phyloP scores from a whole-genome alignment of 2,888 invertebrate genomes.

The Acleris holmiana region DNA sequence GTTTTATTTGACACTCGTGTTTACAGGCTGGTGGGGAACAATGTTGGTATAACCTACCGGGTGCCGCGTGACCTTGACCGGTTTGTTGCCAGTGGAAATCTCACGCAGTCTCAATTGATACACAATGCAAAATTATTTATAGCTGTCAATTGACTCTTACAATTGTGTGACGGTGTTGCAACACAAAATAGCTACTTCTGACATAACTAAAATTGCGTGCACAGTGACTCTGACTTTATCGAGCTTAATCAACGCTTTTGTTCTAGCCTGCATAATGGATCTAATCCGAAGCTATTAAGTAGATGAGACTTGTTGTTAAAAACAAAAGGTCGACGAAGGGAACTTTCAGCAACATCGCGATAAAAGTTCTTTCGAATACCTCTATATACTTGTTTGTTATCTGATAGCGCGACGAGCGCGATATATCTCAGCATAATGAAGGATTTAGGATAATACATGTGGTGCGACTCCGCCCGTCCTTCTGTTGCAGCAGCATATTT shows the following conservation, averaged over 20 bases:
- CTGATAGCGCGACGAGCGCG: background rate
- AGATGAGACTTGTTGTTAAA: conserved; percentile 17
- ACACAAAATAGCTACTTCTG: background rate
- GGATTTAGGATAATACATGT: too few species aligned
- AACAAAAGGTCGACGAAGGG: conserved; percentile 13
- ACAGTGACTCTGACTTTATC: background rate
- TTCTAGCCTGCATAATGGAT: conserved; percentile 13
- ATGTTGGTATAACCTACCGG: conserved; percentile 17
- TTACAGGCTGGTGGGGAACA: conserved; percentile 15
- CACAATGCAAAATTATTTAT: background rate
- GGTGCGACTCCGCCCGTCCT: too few species aligned
- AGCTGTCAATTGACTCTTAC: conserved; percentile 19
- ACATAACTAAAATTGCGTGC: too few species aligned
- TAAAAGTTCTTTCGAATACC: conserved; percentile 11
- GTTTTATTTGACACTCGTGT: conserved; percentile 26
- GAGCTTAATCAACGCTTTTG: conserved; percentile 16
- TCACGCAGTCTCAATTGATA: conserved; percentile 18
- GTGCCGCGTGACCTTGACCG: conserved; percentile 5
- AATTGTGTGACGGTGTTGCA: background rate
- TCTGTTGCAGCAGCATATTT: too few species aligned
- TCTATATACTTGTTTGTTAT: background rate
- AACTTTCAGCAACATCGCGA: conserved; percentile 15
- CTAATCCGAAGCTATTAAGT: conserved; percentile 11
- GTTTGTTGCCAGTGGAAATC: background rate
- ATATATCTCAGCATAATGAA: background rate